phyloP scores from a whole-genome alignment of 2,797 vertebrate species.

The Scolopax rusticola region DNA sequence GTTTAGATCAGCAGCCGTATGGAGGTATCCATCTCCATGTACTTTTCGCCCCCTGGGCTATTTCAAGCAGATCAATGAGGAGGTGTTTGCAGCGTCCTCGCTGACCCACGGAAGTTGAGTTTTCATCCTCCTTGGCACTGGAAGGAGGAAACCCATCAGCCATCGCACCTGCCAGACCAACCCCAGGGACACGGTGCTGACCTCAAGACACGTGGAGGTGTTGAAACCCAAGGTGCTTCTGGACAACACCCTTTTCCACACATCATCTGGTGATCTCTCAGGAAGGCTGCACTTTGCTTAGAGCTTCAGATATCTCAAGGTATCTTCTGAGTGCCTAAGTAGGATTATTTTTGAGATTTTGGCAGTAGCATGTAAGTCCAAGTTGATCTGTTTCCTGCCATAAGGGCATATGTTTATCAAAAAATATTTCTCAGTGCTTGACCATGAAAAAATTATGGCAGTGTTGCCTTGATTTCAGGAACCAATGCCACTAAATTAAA shows the following conservation, averaged over 20 bases:
- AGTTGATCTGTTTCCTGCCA: not conserved
- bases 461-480: not conserved
- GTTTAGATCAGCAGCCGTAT: not conserved
- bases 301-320: not conserved
- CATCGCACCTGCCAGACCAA: not conserved
- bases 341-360: not conserved
- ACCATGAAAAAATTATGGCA: not conserved
- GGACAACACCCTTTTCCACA: not conserved
- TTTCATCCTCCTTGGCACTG: accelerated
- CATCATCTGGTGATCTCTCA: not conserved
- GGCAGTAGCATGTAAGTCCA: not conserved
- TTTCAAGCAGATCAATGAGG: not conserved
- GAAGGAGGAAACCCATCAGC: not conserved
- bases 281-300: not conserved
- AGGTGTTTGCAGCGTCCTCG: not conserved
- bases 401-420: not conserved
- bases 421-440: not conserved
- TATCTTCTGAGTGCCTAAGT: not conserved
- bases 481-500: not conserved
- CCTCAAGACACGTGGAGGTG: not conserved
- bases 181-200: accelerated
- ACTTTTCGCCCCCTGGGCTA: accelerated
- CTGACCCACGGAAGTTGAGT: accelerated
- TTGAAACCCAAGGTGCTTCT: not conserved
- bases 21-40: not conserved